Conservation (phyloP, 2,888 invertebrate genomes). For the Temnothorax rugatulus region DNA sequence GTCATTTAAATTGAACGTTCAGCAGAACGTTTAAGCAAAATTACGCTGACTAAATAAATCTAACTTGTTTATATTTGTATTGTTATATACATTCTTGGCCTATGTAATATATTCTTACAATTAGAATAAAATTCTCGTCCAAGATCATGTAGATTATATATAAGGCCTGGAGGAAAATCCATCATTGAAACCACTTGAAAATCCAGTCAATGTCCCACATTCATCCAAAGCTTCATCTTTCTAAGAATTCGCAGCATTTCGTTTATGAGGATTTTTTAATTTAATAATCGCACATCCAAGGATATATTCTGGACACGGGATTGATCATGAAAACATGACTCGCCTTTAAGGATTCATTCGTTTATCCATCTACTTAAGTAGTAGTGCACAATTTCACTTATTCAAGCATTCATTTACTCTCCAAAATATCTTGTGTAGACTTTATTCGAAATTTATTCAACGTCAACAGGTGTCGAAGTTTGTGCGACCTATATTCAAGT, state of each 20-base stretch:
- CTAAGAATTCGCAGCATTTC: neutral
- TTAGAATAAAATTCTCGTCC: neutral
- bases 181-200: neutral
- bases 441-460: neutral
- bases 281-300: neutral
- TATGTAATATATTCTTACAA: neutral
- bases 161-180: neutral
- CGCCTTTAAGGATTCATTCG: neutral
- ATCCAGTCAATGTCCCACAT: neutral
- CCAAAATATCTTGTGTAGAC: neutral
- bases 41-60: neutral
- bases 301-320: neutral
- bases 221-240: neutral
- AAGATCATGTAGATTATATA: neutral
- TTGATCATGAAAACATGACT: neutral
- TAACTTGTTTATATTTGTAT: constrained; percentile 28
- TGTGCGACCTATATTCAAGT: neutral
- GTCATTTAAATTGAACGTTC: neutral
- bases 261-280: neutral
- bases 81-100: neutral
- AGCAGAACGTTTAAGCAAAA: neutral
- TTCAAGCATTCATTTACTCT: neutral
- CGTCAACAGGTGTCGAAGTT: neutral
- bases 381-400: neutral
- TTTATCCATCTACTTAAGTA: neutral